Evolutionary conservation across 2,113 vertebrate species (phyloP).

Genomic region (Nothocercus nigrocapillus): DNA sequence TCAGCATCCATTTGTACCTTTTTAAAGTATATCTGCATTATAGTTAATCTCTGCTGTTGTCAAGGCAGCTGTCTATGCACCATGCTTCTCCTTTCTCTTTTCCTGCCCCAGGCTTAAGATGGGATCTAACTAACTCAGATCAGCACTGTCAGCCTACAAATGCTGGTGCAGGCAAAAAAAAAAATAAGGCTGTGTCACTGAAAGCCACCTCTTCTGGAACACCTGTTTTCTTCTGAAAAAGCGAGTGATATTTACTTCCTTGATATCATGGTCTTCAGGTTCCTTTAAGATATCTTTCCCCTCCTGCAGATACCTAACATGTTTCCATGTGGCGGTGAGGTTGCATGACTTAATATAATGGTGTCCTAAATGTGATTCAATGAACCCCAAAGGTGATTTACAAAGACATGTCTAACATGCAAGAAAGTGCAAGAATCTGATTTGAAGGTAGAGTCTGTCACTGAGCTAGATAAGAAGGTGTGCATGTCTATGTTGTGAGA

Average conservation of each 20-base stretch:
- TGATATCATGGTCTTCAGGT: not conserved
- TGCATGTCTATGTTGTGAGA: not conserved
- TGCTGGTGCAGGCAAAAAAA: not conserved
- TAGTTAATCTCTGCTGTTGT: slow-evolving; percentile 34
- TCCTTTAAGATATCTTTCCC: not conserved
- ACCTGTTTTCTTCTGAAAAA: not conserved
- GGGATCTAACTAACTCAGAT: not conserved
- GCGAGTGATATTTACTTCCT: not conserved
- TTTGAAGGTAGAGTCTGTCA: not conserved
- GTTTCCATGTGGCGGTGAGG: not conserved
- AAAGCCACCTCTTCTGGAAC: not conserved
- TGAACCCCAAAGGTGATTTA: not conserved
- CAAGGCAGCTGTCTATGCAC: slow-evolving; percentile 19
- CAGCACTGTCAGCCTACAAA: not conserved
- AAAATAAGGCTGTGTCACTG: not conserved
- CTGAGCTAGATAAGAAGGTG: not conserved
- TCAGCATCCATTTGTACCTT: slow-evolving; percentile 22
- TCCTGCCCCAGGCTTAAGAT: not conserved
- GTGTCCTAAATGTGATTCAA: not conserved
- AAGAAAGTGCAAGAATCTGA: not conserved
- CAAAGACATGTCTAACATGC: not conserved
- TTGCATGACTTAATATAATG: not conserved
- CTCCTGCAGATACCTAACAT: not conserved
- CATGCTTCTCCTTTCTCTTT: not conserved
- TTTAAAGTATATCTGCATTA: slow-evolving; percentile 47